Conservation (phyloP, 2,113 vertebrate genomes). For the Callaeas wilsoni region DNA sequence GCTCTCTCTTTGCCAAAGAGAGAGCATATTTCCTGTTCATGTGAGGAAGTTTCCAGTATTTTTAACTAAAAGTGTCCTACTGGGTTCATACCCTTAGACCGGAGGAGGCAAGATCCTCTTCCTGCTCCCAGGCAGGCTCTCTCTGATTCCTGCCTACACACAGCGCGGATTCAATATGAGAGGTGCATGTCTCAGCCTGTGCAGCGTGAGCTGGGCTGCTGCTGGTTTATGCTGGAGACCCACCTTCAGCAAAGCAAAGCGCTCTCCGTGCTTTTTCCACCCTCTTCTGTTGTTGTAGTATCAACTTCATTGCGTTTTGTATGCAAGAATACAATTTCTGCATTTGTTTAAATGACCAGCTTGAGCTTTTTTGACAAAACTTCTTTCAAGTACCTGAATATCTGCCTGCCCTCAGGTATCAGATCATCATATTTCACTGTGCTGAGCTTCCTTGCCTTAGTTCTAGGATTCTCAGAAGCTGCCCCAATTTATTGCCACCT, state of each 20-base stretch:
- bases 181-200: not conserved
- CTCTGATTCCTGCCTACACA: fast-evolving
- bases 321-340: not conserved
- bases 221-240: not conserved
- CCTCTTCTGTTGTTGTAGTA: not conserved
- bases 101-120: not conserved
- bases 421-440: not conserved
- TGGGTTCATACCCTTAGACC: not conserved
- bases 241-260: not conserved
- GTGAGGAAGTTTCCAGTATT: not conserved
- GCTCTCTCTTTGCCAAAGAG: not conserved
- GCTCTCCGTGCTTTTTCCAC: fast-evolving
- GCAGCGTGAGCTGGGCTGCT: not conserved
- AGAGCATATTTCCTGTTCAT: not conserved
- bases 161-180: not conserved
- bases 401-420: not conserved
- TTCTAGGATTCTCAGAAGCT: not conserved
- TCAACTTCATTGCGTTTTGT: not conserved
- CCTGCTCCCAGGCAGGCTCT: not conserved
- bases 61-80: not conserved
- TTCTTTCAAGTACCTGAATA: not conserved
- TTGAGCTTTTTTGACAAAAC: not conserved
- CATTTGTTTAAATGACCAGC: not conserved
- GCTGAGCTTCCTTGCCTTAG: not conserved
- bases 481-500: not conserved